Base-by-base conservation (phyloP, 2,113 vertebrate genomes). In the Rhabdomys dilectus region DNA sequence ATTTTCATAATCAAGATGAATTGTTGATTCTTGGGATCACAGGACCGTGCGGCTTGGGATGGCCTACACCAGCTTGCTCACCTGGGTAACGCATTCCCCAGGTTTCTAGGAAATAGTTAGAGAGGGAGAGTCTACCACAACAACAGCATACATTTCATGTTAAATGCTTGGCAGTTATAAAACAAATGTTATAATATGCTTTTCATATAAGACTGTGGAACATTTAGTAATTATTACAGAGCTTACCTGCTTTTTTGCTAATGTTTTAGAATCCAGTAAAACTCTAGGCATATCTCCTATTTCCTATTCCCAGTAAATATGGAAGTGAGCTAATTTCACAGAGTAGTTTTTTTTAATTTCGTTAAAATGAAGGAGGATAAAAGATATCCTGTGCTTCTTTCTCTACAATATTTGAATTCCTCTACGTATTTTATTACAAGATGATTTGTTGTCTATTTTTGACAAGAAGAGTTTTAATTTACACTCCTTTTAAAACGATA, bases 51-150 rank as follows among this genome's bases (percentile, higher is more conserved):
- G 39, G 4, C 7, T 26, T 56, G 22, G 3, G 16, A 39, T 16
- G 66, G 22, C 26, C 21, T 26, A n/a, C 9, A 1, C 5, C 11
- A n/a, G 2, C 42, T 36, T 87, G 3, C 5, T 68, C 10, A 51
- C 2, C 10, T 22, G 31, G 45, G 36, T 15, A 45, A 48, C n/a
- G 1, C 1, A n/a, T n/a, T 72, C 13, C 11, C 2, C 24, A 26
- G 64, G 31, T n/a, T 51, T 8, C 2, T 12, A 6, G 48, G 48
- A 24, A 72, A 72, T 29, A 10, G 34, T 29, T 10, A 3, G 11
- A 72, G n/a, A 26, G 3, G 3, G 22, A 51, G 29, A 24, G 21
- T 53, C 13, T 1, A 12, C 22, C 4, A 17, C 4, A 16, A 3
- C 3, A 29, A 21, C 48, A 72, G 86, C 10, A 53, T 72, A 3